These are phyloP conservation scores for Leptinotarsa juncta DNA, from an alignment of 2,888 invertebrate genomes.

Conservation along the genomic window DNA sequence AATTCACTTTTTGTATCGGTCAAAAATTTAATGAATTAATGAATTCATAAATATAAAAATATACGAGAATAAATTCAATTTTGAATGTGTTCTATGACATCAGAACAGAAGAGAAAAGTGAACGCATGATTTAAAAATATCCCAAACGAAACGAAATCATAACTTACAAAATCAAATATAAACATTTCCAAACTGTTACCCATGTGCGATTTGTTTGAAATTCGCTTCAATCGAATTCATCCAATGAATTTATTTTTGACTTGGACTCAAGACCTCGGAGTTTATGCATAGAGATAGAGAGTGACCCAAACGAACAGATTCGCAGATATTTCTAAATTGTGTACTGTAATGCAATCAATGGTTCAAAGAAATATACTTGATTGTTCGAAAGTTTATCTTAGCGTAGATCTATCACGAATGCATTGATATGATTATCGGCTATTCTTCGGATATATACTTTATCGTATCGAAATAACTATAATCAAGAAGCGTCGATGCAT, in stretches of 20 bases:
- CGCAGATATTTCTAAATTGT: background rate
- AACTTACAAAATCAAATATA: slow-evolving; percentile 21
- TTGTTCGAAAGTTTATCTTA: too few relatives aligned
- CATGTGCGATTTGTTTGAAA: slow-evolving; percentile 19
- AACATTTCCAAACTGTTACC: slow-evolving; percentile 17
- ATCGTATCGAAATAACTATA: too few relatives aligned
- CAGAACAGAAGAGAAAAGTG: slow-evolving; percentile 10
- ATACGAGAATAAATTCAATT: background rate
- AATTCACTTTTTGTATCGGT: too few relatives aligned
- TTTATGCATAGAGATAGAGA: background rate
- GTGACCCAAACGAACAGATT: background rate
- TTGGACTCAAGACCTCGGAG: background rate
- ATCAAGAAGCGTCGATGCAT: too few relatives aligned
- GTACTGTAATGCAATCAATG: too few relatives aligned
- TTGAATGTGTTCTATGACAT: slow-evolving; percentile 15
- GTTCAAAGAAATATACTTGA: too few relatives aligned
- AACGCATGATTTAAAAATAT: slow-evolving; percentile 22
- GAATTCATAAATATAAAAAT: slow-evolving; percentile 6
- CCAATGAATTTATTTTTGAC: slow-evolving; percentile 24
- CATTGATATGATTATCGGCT: too few relatives aligned
- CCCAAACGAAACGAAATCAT: slow-evolving; percentile 23
- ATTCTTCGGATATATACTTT: too few relatives aligned
- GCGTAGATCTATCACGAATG: too few relatives aligned
- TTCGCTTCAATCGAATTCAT: slow-evolving; percentile 7
- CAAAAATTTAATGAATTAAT: too few relatives aligned